A percentile compares a stretch with the other conserved stretches of the same genome.
Conservation (phyloP, 2,797 vertebrate genomes). For the Esox lucius region DNA sequence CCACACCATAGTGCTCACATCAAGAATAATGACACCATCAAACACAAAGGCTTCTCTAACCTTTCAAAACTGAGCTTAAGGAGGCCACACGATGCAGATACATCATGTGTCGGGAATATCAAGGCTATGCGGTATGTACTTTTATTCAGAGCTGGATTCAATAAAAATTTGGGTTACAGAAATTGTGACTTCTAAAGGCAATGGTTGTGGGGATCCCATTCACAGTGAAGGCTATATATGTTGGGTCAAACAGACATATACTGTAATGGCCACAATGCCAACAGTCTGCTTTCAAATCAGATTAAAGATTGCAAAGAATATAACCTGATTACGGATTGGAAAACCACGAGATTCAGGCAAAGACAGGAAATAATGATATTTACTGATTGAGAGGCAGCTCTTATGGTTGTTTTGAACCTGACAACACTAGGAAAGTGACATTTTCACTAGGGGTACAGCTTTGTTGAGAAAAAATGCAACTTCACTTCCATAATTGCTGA, state of each 20-base stretch:
- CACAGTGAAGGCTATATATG: no score
- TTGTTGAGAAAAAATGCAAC: not conserved
- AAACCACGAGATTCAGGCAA: not conserved
- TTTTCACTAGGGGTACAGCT: not conserved
- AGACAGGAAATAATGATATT: not conserved
- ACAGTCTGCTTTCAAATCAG: no score
- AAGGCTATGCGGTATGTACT: not conserved
- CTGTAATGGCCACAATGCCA: no score
- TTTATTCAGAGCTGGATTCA: no score
- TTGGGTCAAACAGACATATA: no score
- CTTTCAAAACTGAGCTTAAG: not conserved
- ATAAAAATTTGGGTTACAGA: no score
- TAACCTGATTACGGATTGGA: no score
- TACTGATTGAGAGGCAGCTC: not conserved
- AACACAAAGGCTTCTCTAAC: not conserved
- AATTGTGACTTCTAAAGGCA: no score
- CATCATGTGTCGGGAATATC: not conserved
- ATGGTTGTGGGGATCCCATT: no score
- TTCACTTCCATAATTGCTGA: constrained; percentile 7
- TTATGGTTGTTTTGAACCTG: not conserved
- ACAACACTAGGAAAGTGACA: not conserved
- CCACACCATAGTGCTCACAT: constrained; percentile 13
- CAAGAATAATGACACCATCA: not conserved
- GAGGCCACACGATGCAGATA: not conserved
- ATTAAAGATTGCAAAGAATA: no score